Conservation (phyloP, 2,888 invertebrate genomes). For the Heliconius charithonia region DNA sequence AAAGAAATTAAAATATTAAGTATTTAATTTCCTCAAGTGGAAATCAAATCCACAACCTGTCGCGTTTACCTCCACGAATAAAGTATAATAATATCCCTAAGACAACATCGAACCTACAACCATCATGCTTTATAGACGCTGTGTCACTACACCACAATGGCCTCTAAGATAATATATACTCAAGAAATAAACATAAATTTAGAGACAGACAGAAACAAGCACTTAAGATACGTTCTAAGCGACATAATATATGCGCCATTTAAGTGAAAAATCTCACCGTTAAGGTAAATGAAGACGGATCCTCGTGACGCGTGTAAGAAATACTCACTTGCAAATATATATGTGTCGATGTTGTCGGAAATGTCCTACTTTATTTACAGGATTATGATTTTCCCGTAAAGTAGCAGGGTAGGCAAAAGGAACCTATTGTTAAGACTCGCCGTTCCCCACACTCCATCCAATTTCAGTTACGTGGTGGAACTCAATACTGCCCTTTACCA, state of each 20-base stretch:
- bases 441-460: not conserved
- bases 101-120: too few species aligned
- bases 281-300: slow-evolving; percentile 24
- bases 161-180: not conserved
- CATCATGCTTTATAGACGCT: too few species aligned
- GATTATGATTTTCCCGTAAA: not conserved
- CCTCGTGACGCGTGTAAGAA: slow-evolving; percentile 6
- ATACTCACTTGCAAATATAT: not conserved
- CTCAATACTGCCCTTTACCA: too few species aligned
- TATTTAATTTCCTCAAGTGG: too few species aligned
- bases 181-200: not conserved
- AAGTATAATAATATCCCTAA: too few species aligned
- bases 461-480: too few species aligned
- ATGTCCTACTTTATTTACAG: not conserved
- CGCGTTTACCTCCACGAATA: too few species aligned
- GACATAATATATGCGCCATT: slow-evolving; percentile 14
- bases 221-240: slow-evolving; percentile 14
- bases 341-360: not conserved
- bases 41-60: too few species aligned
- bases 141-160: not conserved
- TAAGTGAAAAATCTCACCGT: slow-evolving; percentile 28
- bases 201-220: not conserved
- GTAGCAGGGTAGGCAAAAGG: not conserved
- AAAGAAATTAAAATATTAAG: too few species aligned
- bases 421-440: not conserved